Percentiles rank a stretch among this genome's conserved stretches.
Conservation (phyloP, 2,113 vertebrate species). For the Pantherophis guttatus region DNA sequence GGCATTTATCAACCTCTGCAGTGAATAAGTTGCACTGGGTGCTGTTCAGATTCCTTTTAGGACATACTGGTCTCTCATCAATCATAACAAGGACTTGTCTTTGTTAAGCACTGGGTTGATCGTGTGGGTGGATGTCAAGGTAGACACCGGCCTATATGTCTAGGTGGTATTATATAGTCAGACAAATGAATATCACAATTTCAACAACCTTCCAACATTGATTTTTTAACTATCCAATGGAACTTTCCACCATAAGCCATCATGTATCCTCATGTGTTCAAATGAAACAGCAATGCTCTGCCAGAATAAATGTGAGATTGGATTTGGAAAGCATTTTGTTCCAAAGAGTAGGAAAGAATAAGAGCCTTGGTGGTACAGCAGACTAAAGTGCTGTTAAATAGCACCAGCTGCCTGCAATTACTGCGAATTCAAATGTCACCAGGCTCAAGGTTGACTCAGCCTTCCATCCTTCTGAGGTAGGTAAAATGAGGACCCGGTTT, state of each 20-base stretch:
- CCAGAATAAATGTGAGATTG: background rate
- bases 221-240: background rate
- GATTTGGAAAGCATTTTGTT: background rate
- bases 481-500: no score
- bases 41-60: background rate
- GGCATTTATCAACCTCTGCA: background rate
- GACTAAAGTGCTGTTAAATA: no score
- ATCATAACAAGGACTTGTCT: background rate
- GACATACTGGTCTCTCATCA: background rate
- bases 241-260: background rate
- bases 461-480: no score
- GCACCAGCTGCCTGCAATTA: no score
- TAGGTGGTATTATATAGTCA: background rate
- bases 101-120: background rate
- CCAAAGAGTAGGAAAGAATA: background rate
- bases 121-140: background rate
- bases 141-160: background rate
- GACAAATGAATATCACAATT: background rate
- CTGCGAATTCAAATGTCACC: no score
- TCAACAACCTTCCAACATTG: background rate
- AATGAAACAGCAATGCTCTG: background rate
- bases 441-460: no score
- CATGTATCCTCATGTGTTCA: background rate
- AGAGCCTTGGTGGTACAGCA: no score
- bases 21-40: background rate